Evolutionary conservation across 2,113 vertebrate species (phyloP).

Genomic region (Pachycephala philippinensis): DNA sequence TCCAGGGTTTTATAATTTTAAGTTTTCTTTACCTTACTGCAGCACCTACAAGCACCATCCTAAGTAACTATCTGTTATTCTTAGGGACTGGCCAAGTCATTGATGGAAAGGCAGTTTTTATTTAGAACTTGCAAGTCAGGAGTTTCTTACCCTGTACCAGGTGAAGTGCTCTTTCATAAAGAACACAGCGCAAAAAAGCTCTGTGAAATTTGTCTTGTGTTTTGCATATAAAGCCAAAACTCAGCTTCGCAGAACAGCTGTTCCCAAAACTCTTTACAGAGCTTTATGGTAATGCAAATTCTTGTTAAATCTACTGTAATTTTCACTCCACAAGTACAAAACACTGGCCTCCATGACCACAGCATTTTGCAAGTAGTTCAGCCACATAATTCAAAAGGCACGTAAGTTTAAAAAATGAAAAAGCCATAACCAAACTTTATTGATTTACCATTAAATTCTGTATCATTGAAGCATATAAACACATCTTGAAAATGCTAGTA

Average conservation of each 20-base stretch:
- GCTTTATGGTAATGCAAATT: not conserved
- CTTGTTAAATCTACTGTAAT: not conserved
- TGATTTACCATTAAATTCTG: not conserved
- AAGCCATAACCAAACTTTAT: rapidly evolving
- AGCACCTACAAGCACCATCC: not conserved
- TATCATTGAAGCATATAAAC: not conserved
- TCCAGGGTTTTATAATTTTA: not conserved
- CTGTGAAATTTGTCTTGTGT: not conserved
- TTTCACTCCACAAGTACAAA: not conserved
- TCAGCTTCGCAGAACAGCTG: not conserved
- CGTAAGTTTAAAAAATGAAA: not conserved
- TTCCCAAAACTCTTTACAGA: not conserved
- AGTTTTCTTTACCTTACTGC: not conserved
- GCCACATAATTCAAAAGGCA: not conserved
- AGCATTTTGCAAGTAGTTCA: not conserved
- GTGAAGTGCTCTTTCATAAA: not conserved
- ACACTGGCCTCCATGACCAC: not conserved
- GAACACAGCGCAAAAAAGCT: not conserved
- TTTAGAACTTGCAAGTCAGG: not conserved
- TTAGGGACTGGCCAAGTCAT: not conserved
- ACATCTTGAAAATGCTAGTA: not conserved
- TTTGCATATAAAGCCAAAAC: not conserved
- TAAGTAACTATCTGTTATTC: not conserved
- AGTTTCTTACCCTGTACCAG: not conserved
- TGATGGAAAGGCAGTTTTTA: not conserved